Evolutionary conservation across 2,888 invertebrate genomes (phyloP).

Genomic region (Galeopsomyia nigrocyanea): DNA sequence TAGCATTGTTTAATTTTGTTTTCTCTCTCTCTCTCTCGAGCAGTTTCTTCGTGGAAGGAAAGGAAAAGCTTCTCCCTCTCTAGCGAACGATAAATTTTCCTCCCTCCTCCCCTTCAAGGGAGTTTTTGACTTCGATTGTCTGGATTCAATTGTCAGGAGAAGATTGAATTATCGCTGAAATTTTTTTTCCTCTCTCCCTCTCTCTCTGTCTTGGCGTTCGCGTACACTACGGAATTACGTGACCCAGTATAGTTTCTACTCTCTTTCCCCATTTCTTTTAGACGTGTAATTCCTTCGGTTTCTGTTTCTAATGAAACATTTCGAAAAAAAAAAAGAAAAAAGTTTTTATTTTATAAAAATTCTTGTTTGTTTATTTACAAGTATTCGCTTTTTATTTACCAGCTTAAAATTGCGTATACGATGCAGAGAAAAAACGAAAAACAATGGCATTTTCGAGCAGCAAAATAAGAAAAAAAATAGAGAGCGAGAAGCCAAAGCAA

Average conservation of each 20-base stretch:
- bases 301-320: no score
- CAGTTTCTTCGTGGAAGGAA: conserved; percentile 11
- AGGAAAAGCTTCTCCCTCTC: conserved; percentile 12
- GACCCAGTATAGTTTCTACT: neutral
- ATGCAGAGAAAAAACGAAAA: no score
- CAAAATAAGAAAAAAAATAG: neutral
- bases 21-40: conserved; percentile 23
- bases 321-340: no score
- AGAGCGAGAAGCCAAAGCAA: neutral
- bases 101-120: neutral
- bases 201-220: no score
- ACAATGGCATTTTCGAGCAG: no score
- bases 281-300: no score
- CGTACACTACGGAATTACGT: neutral
- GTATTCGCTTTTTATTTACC: no score
- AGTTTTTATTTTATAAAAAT: no score
- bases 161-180: conserved; percentile 38
- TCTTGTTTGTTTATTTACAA: no score
- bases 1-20: conserved; percentile 45
- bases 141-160: conserved; percentile 21
- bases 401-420: no score
- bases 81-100: conserved; percentile 31
- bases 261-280: neutral
- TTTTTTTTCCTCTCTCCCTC: conserved; percentile 1
- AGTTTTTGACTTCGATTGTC: conserved; percentile 40